Evolutionary conservation across 92 coral and sea anemone species (phyloP).

Genomic region (Parazoanthus atlanticus): DNA sequence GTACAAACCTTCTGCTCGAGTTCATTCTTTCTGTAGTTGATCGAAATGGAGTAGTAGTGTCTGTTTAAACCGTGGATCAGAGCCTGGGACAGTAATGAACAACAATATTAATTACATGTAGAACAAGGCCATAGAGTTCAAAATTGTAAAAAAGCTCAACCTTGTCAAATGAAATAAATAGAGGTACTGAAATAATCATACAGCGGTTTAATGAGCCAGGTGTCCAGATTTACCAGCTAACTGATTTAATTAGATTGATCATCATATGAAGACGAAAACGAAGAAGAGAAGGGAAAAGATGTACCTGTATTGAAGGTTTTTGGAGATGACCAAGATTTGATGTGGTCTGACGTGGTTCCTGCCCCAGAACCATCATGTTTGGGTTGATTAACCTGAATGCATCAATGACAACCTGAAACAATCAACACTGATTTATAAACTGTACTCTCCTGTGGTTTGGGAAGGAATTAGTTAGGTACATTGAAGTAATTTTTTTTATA

Average conservation of each 20-base stretch:
- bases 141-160: too few relatives aligned
- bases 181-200: too few relatives aligned
- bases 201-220: too few relatives aligned
- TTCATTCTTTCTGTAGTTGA: conserved; percentile 96
- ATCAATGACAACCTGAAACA: conserved; percentile 91
- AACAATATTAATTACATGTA: too few relatives aligned
- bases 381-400: conserved; percentile 98
- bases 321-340: conserved; percentile 98
- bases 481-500: too few relatives aligned
- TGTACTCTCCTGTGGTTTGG: too few relatives aligned
- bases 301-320: conserved; percentile 98
- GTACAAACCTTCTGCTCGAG: conserved; percentile 91
- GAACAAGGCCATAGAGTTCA: too few relatives aligned
- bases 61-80: conserved; percentile 96
- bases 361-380: conserved; percentile 99
- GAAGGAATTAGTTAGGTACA: too few relatives aligned
- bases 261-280: background rate
- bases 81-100: conserved; percentile 52
- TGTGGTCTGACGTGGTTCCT: conserved; percentile 97
- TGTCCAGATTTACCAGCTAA: too few relatives aligned
- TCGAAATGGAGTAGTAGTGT: conserved; percentile 96
- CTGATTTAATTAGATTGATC: background rate
- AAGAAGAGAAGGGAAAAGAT: background rate
- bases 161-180: too few relatives aligned
- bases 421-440: background rate